Evolutionary conservation across 2,113 vertebrate species (phyloP).

Genomic region (Clinocottus analis): DNA sequence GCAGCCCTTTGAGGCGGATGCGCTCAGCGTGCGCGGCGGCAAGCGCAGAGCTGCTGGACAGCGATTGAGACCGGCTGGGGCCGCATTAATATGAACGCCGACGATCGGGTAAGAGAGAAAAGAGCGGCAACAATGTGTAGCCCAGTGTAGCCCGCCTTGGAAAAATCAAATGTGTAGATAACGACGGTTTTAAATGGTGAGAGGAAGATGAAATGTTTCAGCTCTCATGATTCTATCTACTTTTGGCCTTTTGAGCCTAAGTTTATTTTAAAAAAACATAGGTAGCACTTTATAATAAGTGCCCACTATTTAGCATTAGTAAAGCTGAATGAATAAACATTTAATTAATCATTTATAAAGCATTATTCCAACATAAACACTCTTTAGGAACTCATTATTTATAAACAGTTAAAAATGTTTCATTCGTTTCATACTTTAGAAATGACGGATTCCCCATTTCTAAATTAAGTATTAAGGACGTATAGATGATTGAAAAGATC

Average conservation of each 20-base stretch:
- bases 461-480: too few species aligned
- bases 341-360: too few species aligned
- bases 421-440: too few species aligned
- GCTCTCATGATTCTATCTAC: background rate
- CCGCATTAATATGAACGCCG: slow-evolving; percentile 35
- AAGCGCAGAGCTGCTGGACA: slow-evolving; percentile 27
- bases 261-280: background rate
- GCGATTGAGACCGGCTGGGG: slow-evolving; percentile 22
- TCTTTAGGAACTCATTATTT: too few species aligned
- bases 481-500: too few species aligned
- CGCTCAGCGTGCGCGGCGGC: slow-evolving; percentile 18
- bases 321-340: too few species aligned
- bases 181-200: background rate
- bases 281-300: too few species aligned
- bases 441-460: too few species aligned
- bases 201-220: background rate
- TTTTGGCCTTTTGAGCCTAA: background rate
- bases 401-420: too few species aligned
- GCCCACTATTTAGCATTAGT: too few species aligned
- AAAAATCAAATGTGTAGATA: background rate
- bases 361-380: too few species aligned
- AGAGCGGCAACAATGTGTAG: background rate
- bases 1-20: slow-evolving; percentile 40
- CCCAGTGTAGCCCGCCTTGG: background rate
- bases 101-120: background rate